Percentiles rank a stretch among this genome's conserved stretches.
phyloP scores from a whole-genome alignment of 2,888 invertebrate genomes.

The Protonemura montana region DNA sequence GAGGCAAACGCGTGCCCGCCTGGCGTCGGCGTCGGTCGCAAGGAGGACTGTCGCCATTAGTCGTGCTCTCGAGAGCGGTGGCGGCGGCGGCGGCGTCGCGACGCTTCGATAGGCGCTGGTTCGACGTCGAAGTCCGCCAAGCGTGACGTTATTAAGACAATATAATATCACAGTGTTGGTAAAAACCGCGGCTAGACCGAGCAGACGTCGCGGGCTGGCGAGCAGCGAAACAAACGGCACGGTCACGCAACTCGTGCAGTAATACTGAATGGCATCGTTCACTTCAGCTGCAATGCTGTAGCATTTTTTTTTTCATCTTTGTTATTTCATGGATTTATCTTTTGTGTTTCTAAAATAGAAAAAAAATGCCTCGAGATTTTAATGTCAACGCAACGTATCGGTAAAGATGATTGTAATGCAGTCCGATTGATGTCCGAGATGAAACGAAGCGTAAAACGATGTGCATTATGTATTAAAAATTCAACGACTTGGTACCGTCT shows the following conservation, averaged over 20 bases:
- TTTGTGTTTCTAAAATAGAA: too few species aligned
- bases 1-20: neutral
- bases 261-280: neutral
- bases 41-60: neutral
- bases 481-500: too few species aligned
- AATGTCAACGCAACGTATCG: too few species aligned
- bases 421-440: too few species aligned
- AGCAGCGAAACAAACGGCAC: neutral
- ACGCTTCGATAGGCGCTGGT: too few species aligned
- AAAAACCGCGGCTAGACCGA: neutral
- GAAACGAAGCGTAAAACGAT: too few species aligned
- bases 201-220: neutral
- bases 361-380: too few species aligned
- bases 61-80: neutral
- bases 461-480: too few species aligned
- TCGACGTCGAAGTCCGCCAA: neutral
- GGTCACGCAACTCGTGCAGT: neutral
- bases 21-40: neutral
- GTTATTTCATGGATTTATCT: too few species aligned
- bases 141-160: conserved; percentile 7
- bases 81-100: too few species aligned
- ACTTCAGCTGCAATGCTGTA: neutral
- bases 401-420: too few species aligned
- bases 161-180: neutral
- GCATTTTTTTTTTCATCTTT: neutral